A percentile compares a stretch with the other conserved stretches of the same genome.
Evolutionary conservation across 2,113 vertebrate genomes (phyloP).

Genomic region (Pseudopodoces humilis): DNA sequence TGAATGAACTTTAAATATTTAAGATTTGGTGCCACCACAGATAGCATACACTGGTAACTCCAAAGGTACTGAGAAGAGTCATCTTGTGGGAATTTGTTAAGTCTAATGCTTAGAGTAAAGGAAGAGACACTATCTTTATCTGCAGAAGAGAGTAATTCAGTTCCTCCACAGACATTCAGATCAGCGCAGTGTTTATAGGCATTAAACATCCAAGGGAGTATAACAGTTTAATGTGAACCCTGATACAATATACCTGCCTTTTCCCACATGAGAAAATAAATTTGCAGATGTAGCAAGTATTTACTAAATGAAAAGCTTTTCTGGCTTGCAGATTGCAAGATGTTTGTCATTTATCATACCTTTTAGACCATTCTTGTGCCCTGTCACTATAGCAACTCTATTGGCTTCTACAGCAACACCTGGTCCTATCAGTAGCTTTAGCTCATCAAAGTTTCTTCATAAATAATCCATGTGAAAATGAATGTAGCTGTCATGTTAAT

Average conservation of each 20-base stretch:
- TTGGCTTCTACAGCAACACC: conserved; percentile 38
- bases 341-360: conserved; percentile 35
- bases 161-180: neutral
- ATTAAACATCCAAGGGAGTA: neutral
- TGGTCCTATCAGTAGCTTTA: conserved; percentile 33
- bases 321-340: conserved; percentile 21
- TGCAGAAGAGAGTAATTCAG: neutral
- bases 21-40: neutral
- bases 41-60: neutral
- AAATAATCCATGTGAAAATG: conserved; percentile 65
- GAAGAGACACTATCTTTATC: neutral
- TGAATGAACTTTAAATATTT: conserved; percentile 50
- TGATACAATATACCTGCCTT: neutral
- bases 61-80: neutral
- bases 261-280: neutral
- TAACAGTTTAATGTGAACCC: neutral
- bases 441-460: conserved; percentile 49
- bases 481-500: conserved; percentile 67
- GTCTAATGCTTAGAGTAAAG: neutral
- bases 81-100: neutral
- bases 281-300: conserved; percentile 33
- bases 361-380: conserved; percentile 44
- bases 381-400: conserved; percentile 63
- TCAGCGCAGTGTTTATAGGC: neutral
- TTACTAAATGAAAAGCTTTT: conserved; percentile 35